phyloP scores from a whole-genome alignment of 2,888 invertebrate genomes.

The Rambutsinella grinnellia region DNA sequence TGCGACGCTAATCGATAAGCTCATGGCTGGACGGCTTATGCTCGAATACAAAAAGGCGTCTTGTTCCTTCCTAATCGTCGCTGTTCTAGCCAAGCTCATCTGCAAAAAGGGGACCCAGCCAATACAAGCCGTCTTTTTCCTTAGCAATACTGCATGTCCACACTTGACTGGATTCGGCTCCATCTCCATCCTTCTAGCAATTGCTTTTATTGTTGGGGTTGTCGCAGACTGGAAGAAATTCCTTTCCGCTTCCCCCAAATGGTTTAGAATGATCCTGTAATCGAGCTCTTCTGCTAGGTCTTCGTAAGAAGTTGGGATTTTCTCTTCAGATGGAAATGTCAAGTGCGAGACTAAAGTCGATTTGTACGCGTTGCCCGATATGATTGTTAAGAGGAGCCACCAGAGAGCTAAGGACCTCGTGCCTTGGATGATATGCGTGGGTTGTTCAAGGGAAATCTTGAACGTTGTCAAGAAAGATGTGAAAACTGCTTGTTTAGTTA shows the following conservation, averaged over 20 bases:
- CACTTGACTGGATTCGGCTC: background rate
- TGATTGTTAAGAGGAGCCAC: constrained; percentile 10
- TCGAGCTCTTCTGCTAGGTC: background rate
- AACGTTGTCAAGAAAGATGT: background rate
- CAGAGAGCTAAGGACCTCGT: background rate
- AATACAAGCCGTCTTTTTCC: background rate
- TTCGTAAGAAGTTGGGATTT: constrained; percentile 7
- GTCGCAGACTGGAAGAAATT: constrained; percentile 4
- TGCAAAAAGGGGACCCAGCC: constrained; percentile 5
- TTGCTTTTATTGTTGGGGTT: background rate
- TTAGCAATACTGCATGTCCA: constrained; percentile 1
- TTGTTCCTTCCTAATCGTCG: background rate
- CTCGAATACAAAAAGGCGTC: background rate
- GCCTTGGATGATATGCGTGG: background rate
- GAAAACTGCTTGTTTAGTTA: background rate
- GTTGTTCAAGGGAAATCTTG: background rate
- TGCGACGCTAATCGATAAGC: background rate
- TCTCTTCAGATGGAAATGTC: constrained; percentile 1
- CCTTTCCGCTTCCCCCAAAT: constrained; percentile 3
- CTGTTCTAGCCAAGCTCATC: background rate
- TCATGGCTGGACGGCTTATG: background rate
- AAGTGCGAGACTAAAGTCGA: constrained; percentile 12
- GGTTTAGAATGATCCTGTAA: constrained; percentile 3
- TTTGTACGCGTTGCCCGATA: constrained; percentile 11
- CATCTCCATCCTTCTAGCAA: background rate